Evolutionary conservation across 2,888 invertebrate species (phyloP).

Genomic region (Drosophila mimica): DNA sequence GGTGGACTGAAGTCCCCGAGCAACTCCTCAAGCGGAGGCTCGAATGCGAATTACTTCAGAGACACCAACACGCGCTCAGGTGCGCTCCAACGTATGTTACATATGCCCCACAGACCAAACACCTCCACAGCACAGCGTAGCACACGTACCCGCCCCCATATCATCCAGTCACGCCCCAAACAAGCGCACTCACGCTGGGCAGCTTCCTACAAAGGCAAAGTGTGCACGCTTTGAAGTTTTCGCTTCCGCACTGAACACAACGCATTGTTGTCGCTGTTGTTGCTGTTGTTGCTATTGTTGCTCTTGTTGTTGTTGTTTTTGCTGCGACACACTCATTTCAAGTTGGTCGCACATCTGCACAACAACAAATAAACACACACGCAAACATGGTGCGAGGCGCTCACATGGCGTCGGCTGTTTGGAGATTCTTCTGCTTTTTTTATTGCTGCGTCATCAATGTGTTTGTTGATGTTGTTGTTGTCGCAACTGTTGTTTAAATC

Average conservation of each 20-base stretch:
- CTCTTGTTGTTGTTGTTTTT: constrained; percentile 32
- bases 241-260: constrained; percentile 72
- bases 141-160: not conserved
- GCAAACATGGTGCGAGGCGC: constrained; percentile 3
- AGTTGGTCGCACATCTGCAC: constrained; percentile 71
- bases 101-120: constrained; percentile 13
- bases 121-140: not conserved
- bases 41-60: constrained; percentile 71
- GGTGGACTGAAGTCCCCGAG: constrained; percentile 11
- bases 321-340: constrained; percentile 68
- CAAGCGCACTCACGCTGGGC: constrained; percentile 39
- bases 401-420: constrained; percentile 26
- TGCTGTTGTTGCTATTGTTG: constrained; percentile 13
- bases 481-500: constrained; percentile 55
- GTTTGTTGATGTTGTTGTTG: constrained; percentile 16
- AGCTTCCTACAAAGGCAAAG: constrained; percentile 69
- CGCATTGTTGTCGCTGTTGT: constrained; percentile 52
- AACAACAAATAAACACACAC: constrained; percentile 26
- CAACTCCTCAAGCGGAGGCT: constrained; percentile 29
- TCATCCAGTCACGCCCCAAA: constrained; percentile 1
- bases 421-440: constrained; percentile 37
- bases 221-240: constrained; percentile 77
- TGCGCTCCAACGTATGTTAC: constrained; percentile 31
- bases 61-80: constrained; percentile 49
- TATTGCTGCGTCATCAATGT: constrained; percentile 33